Base-by-base conservation (phyloP, 2,888 invertebrate species). In the Sceliomorpha sp. region DNA sequence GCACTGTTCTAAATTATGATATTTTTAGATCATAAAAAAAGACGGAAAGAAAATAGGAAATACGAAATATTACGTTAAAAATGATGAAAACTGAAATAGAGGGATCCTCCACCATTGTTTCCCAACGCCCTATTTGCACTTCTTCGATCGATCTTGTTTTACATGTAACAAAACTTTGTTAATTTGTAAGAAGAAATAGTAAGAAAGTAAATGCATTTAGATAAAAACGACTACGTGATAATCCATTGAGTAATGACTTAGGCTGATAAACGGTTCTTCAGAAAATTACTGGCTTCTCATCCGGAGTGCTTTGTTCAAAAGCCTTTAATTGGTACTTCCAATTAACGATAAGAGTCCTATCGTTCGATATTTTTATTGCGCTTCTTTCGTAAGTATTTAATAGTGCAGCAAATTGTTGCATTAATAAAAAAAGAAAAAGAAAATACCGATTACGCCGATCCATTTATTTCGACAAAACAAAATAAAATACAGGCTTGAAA, bases 251-350 rank as follows among this genome's bases (percentile, higher is more conserved):
- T 60, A 60, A 60, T 60, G 20, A 24, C n/a, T 13, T 27, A 2
- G 6, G 29, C 29, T 20, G 45, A 45, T 62, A 44, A 51, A 45
- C 31, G 26, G 32, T 42, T 51, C 29, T 45, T 39, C 5, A 37
- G 17, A 44, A 45, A 62, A 45, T 53, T 51, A 39, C 45, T 48
- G 42, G 13, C 39, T 62, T 62, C 45, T 39, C 50, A 4, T 45
- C 12, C 8, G 6, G 34, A 39, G 37, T 32, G 29, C 31, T 62
- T 53, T 32, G 34, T 32, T 17, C 45, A 7, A 26, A 36, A 62
- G 51, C 62, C 51, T 62, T 53, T 53, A 51, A 51, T 45, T 51
- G 37, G 36, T 53, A 31, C 10, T 32, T 40, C 9, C 62, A 62
- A 62, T 53, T 62, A 62, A 47, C 47, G 47, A 40, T 47, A 44